These are phyloP conservation scores for Copidosoma floridanum DNA, from an alignment of 1,140 invertebrate genomes.

Conservation along the genomic window DNA sequence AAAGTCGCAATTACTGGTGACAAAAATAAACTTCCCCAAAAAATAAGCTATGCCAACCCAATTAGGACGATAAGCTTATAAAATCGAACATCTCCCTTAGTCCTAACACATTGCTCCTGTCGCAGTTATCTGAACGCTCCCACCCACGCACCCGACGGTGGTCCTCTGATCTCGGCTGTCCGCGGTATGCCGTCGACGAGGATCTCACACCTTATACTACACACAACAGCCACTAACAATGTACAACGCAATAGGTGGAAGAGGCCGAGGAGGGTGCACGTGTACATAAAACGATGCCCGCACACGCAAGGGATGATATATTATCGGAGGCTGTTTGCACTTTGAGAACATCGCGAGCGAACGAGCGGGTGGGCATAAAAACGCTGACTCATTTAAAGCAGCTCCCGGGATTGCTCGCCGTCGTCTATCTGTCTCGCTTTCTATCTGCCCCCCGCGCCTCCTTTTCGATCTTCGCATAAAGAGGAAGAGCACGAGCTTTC, in stretches of 20 bases:
- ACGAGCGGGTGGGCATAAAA: conserved; percentile 46
- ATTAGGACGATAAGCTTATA: conserved; percentile 4
- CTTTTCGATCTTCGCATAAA: conserved; percentile 37
- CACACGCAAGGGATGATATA: conserved; percentile 52
- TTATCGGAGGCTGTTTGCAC: conserved; percentile 57
- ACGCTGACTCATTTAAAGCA: conserved; percentile 60
- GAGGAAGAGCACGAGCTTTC: too few relatives aligned
- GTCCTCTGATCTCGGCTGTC: background rate
- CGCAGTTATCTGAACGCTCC: background rate
- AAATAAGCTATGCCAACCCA: background rate
- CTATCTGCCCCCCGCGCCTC: conserved; percentile 27
- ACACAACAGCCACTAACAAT: too few relatives aligned
- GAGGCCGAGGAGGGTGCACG: too few relatives aligned
- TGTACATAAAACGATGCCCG: background rate
- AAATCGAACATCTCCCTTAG: background rate
- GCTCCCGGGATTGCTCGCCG: conserved; percentile 52
- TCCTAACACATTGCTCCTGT: background rate
- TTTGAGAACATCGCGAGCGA: conserved; percentile 56
- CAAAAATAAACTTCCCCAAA: too few relatives aligned
- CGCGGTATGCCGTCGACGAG: background rate
- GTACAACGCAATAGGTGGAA: too few relatives aligned
- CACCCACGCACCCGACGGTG: background rate
- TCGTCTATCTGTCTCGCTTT: conserved; percentile 24
- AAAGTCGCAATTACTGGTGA: too few relatives aligned
- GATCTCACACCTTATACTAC: background rate